phyloP scores from a whole-genome alignment of 2,113 vertebrate genomes.

The Galeopterus variegatus region DNA sequence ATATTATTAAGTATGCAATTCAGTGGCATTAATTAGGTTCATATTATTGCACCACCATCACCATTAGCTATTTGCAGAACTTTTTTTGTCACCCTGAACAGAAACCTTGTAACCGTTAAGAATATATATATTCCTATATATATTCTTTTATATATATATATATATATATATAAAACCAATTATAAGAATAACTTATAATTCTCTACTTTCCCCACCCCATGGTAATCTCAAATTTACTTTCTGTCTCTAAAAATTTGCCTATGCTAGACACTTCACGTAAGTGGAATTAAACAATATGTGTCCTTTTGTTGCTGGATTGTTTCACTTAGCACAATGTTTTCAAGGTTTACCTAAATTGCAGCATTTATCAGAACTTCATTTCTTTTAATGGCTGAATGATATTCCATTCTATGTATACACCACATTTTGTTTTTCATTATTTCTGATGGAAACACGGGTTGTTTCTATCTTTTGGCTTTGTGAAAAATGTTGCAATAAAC shows the following conservation, averaged over 20 bases:
- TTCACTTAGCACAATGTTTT: neutral
- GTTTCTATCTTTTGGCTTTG: neutral
- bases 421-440: neutral
- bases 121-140: no score
- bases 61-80: neutral
- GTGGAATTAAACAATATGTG: neutral
- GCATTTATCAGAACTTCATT: neutral
- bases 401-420: neutral
- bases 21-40: neutral
- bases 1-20: neutral
- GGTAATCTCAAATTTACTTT: neutral
- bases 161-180: no score
- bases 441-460: neutral
- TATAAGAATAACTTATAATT: neutral
- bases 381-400: neutral
- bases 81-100: neutral
- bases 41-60: neutral
- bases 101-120: neutral
- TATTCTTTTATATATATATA: no score
- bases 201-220: neutral
- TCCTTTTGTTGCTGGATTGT: neutral
- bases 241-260: neutral
- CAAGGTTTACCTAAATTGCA: neutral
- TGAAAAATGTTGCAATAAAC: neutral
- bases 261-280: neutral